A percentile compares a stretch with the other conserved stretches of the same genome.
Conservation (phyloP, 2,797 vertebrate species). For the Gouania willdenowi region DNA sequence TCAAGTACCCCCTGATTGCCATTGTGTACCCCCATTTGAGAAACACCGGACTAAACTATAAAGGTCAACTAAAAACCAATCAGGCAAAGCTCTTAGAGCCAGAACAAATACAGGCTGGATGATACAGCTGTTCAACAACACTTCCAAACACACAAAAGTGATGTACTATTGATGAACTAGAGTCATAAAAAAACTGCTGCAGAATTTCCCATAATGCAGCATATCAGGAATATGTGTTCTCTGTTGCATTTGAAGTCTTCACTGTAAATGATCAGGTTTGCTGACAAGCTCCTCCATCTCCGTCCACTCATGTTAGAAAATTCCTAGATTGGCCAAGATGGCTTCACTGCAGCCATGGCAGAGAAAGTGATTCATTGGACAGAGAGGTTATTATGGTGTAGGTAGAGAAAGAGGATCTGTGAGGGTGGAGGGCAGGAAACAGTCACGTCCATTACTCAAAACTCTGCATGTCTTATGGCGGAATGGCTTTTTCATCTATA, state of each 20-base stretch:
- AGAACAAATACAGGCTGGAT: no score
- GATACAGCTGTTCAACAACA: no score
- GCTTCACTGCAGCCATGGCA: conserved; percentile 15
- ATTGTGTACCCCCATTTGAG: no score
- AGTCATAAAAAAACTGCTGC: conserved; percentile 5
- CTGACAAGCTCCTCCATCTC: conserved; percentile 22
- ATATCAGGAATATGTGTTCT: conserved; percentile 7
- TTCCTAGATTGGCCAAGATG: conserved; percentile 21
- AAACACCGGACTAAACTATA: no score
- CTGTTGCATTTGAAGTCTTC: conserved; percentile 8
- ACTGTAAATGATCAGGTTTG: conserved; percentile 30
- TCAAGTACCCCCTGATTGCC: no score
- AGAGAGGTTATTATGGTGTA: conserved; percentile 43
- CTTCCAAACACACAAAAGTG: no score
- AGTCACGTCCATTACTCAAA: conserved; percentile 53
- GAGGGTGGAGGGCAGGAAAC: conserved; percentile 50
- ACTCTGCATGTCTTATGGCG: conserved; percentile 36
- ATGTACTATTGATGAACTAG: no score
- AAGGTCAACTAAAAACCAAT: no score
- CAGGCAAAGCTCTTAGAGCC: no score
- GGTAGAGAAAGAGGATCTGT: conserved; percentile 50
- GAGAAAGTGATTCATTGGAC: conserved; percentile 36
- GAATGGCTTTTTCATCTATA: conserved; percentile 36
- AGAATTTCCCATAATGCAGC: neutral
- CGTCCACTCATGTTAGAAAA: conserved; percentile 21